Evolutionary conservation across 1,140 invertebrate genomes (phyloP).

Genomic region (Galleria mellonella): DNA sequence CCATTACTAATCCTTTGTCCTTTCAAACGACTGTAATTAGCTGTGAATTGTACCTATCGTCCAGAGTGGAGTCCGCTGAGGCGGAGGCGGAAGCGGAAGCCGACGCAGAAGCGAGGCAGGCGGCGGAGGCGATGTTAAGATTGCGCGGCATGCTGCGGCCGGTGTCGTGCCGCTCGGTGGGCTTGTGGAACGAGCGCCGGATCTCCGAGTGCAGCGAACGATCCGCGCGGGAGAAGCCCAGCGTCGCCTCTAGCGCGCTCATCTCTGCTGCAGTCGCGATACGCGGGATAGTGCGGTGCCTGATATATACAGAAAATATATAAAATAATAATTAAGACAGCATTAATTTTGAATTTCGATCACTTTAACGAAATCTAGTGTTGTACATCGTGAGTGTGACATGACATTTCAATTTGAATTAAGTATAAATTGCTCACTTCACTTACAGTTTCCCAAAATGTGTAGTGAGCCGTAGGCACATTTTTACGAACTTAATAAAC

Average conservation of each 20-base stretch:
- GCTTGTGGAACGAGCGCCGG: conserved; percentile 50
- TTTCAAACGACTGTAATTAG: too few species aligned
- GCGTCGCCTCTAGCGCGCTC: conserved; percentile 23
- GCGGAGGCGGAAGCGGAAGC: neutral
- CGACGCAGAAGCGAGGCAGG: neutral
- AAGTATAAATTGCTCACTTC: too few species aligned
- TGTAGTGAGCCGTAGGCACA: too few species aligned
- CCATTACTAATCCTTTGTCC: too few species aligned
- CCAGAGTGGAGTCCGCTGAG: neutral
- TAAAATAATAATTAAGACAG: too few species aligned
- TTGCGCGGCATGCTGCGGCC: conserved; percentile 50
- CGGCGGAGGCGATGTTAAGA: conserved; percentile 41
- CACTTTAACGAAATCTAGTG: neutral
- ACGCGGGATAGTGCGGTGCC: conserved; percentile 65
- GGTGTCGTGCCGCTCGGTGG: conserved; percentile 24
- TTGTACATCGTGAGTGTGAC: too few species aligned
- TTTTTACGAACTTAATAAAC: too few species aligned
- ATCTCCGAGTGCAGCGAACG: conserved; percentile 40
- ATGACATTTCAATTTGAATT: too few species aligned
- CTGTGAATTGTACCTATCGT: neutral
- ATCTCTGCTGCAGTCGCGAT: conserved; percentile 56
- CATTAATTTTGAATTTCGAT: neutral
- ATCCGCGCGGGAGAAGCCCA: conserved; percentile 30
- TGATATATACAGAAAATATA: conserved; percentile 11
- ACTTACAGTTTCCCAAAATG: too few species aligned